Base-by-base conservation (phyloP, 2,797 vertebrate species). In the Scolopax bukidnonensis region DNA sequence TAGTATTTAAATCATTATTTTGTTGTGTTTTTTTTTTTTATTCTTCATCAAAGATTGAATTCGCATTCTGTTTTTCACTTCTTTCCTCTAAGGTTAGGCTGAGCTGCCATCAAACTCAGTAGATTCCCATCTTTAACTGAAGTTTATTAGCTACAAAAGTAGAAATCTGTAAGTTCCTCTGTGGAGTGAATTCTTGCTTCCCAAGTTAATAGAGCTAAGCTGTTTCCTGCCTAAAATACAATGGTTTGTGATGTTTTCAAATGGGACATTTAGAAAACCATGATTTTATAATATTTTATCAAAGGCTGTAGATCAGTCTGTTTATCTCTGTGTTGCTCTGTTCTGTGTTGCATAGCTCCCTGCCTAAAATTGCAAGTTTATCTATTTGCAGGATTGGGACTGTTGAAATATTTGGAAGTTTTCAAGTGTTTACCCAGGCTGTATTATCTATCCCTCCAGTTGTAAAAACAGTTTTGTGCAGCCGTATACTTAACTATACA, bases 1-100 rank as follows among this genome's bases (percentile, higher is more conserved):
- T 30, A 45, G 27, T 75, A 36, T 71, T 92, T n/a, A 76, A 78
- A 20, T 54, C 8, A 43, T 48, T 87, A 40, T 73, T 73, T 89
- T 41, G 4, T n/a, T 40, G 4, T 0, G 0, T 19, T 82, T 76
- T 65, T 25, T 25, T 0, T 0, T 30, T 25, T 25, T 0, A 0
- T 30, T 15, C 8, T 14, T 91, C 32, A 18, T 64, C 68, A 84
- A 78, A 78, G 82, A 91, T 21, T 69, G 36, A 41, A 48, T 40
- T 61, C 0, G 25, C 65, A 48, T 89, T 84, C 78, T 79, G 0
- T 41, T 77, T 86, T 90, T 84, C 19, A 16, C 27, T 74, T 77
- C 8, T 63, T 90, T 87, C 57, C 61, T 57, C 3, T 78, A 67
- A 84, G 40, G 19, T 78, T 87, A 87, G 77, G 28, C 59, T 89